Percentiles rank a stretch among this genome's conserved stretches.
phyloP scores from a whole-genome alignment of 2,888 invertebrate genomes.

The Perizoma flavofasciatum region DNA sequence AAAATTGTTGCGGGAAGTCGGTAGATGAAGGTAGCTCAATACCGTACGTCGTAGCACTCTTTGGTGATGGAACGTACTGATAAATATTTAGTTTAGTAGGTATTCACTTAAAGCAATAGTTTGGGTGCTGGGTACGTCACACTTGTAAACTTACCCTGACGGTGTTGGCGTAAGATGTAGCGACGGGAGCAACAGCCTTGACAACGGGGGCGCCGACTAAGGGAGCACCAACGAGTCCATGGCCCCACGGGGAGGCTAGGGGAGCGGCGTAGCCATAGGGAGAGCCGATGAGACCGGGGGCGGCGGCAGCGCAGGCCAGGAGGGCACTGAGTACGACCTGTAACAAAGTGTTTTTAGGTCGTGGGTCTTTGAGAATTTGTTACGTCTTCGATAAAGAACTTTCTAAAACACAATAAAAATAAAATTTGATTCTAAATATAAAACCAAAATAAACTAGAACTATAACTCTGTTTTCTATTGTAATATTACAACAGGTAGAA shows the following conservation, averaged over 20 bases:
- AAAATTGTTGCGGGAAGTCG: too few relatives aligned
- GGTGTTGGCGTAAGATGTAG: slow-evolving; percentile 86
- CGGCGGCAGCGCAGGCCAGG: slow-evolving; percentile 71
- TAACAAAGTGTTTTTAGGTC: slow-evolving; percentile 24
- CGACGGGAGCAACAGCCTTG: slow-evolving; percentile 81
- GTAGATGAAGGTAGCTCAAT: too few relatives aligned
- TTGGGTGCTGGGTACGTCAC: not conserved
- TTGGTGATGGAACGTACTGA: too few relatives aligned
- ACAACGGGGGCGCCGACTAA: slow-evolving; percentile 68
- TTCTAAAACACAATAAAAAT: not conserved
- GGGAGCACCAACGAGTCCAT: slow-evolving; percentile 73
- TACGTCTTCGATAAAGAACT: not conserved
- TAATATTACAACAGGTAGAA: too few relatives aligned
- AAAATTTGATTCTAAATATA: too few relatives aligned
- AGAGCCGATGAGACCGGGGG: slow-evolving; percentile 71
- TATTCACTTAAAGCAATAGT: not conserved
- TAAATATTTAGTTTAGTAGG: too few relatives aligned
- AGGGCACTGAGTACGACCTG: slow-evolving; percentile 81
- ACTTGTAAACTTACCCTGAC: slow-evolving; percentile 76
- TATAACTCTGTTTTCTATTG: too few relatives aligned
- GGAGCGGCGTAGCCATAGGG: slow-evolving; percentile 54
- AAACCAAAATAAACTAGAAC: too few relatives aligned
- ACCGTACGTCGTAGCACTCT: too few relatives aligned
- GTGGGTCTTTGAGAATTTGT: not conserved
- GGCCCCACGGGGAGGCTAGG: slow-evolving; percentile 61